A percentile compares a stretch with the other conserved stretches of the same genome.
phyloP scores from a whole-genome alignment of 2,888 invertebrate genomes.

The Epicampocera succincta region DNA sequence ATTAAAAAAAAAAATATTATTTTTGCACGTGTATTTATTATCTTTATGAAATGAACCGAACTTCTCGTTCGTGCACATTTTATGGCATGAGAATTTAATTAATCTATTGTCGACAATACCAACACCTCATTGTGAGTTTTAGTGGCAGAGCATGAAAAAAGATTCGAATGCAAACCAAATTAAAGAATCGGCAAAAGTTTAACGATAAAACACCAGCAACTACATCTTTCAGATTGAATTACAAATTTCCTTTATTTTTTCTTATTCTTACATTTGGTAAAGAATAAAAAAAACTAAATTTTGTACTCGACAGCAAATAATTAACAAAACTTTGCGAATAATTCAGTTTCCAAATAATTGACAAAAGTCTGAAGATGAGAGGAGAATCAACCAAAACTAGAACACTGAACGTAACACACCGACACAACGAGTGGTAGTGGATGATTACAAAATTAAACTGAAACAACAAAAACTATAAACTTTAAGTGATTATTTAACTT shows the following conservation, averaged over 20 bases:
- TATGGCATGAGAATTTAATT: slow-evolving; percentile 71
- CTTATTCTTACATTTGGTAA: neutral
- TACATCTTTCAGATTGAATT: slow-evolving; percentile 43
- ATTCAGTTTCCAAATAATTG: slow-evolving; percentile 69
- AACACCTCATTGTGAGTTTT: slow-evolving; percentile 70
- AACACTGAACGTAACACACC: slow-evolving; percentile 19
- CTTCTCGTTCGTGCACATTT: neutral
- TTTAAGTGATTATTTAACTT: neutral
- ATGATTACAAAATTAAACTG: neutral
- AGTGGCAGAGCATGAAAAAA: slow-evolving; percentile 14
- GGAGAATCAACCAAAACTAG: slow-evolving; percentile 22
- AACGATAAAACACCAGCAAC: slow-evolving; percentile 32
- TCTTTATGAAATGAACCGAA: neutral
- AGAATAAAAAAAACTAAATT: slow-evolving; percentile 31
- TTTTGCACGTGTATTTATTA: no score
- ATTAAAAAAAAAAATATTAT: no score
- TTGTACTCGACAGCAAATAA: slow-evolving; percentile 69
- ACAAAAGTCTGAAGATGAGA: slow-evolving; percentile 45
- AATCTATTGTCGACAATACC: slow-evolving; percentile 70
- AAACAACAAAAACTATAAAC: neutral
- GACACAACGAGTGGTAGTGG: neutral
- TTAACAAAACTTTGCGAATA: slow-evolving; percentile 71
- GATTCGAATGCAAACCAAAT: slow-evolving; percentile 13
- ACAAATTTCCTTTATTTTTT: slow-evolving; percentile 45
- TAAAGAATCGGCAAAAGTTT: slow-evolving; percentile 50